Evolutionary conservation across 2,888 invertebrate genomes (phyloP).

Genomic region (Gymnosoma rotundatum): DNA sequence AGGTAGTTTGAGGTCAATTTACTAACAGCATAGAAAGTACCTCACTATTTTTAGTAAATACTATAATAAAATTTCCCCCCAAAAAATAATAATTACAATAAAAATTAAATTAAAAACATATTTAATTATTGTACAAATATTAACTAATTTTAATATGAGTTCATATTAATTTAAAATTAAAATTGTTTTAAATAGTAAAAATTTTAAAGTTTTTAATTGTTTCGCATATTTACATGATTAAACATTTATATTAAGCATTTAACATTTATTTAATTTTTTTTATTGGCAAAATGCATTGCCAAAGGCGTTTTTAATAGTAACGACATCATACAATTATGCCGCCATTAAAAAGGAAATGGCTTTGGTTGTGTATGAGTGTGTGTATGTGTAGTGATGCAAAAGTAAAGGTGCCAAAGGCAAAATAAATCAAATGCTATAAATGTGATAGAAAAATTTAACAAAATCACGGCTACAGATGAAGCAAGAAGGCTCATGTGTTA

Average conservation of each 20-base stretch:
- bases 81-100: too few species aligned
- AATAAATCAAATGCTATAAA: constrained; percentile 1
- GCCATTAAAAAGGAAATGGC: constrained; percentile 1
- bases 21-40: too few species aligned
- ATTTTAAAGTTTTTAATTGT: constrained; percentile 18
- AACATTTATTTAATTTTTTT: constrained; percentile 35
- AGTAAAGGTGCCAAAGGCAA: constrained; percentile 7
- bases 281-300: constrained; percentile 21
- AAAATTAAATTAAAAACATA: too few species aligned
- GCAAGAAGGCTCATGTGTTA: too few species aligned
- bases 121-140: too few species aligned
- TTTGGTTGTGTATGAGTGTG: not conserved
- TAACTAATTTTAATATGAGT: too few species aligned
- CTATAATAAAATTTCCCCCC: too few species aligned
- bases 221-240: not conserved
- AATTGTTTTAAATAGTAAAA: constrained; percentile 1
- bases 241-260: constrained; percentile 5
- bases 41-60: too few species aligned
- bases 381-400: not conserved
- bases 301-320: constrained; percentile 29
- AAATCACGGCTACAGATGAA: too few species aligned
- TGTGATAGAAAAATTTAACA: not conserved
- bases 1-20: too few species aligned
- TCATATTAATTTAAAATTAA: not conserved
- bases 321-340: constrained; percentile 46